Evolutionary conservation across 1,140 invertebrate genomes (phyloP), one percentile per base, ranked within the genome.

Genomic region (Cyrtorhinus lividipennis): DNA sequence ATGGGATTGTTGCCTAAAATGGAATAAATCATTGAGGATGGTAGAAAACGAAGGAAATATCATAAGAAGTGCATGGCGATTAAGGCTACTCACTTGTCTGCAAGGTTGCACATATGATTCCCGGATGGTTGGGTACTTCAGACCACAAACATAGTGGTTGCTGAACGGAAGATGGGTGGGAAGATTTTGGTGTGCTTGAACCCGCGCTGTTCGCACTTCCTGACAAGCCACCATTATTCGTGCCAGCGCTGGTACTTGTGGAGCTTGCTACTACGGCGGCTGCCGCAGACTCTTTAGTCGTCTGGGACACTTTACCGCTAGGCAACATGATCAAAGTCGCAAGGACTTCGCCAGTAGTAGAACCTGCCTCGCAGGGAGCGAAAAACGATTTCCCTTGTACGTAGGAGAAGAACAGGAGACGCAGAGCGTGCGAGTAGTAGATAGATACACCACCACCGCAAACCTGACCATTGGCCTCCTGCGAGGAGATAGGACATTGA

Each of bases 141-240:
- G 86, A 90, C 95, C 94, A 98, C 70, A 95, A 91, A 67, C 92
- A 93, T n/a, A 98, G 74, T 0, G 94, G 88, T 73, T 96, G 92
- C 1, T 81, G 81, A 15, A 63, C 61, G 3, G 48, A 45, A 24
- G 30, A 59, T 46, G 1, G 0, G 46, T 59, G 44, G 10, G 63
- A 22, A 3, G 46, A 23, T n/a, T 22, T 57, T 2, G 48, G 15
- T 5, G 53, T 62, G 5, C 57, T 15, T 94, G 0, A 86, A 89
- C 94, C 94, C 97, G 70, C 94, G 91, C 67, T 91, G 48, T 92
- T 22, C 97, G 74, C 0, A 93, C 87, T 73, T 95, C 91, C 2
- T 81, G 80, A 24, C 57, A 61, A 69, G 23, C 70, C 71, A n/a
- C 70, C 71, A 24, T 70, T 68, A 24, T 69, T 69, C 38, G 66